Conservation (phyloP, 2,797 vertebrate species). For the Hapalemur alaotrensis region DNA sequence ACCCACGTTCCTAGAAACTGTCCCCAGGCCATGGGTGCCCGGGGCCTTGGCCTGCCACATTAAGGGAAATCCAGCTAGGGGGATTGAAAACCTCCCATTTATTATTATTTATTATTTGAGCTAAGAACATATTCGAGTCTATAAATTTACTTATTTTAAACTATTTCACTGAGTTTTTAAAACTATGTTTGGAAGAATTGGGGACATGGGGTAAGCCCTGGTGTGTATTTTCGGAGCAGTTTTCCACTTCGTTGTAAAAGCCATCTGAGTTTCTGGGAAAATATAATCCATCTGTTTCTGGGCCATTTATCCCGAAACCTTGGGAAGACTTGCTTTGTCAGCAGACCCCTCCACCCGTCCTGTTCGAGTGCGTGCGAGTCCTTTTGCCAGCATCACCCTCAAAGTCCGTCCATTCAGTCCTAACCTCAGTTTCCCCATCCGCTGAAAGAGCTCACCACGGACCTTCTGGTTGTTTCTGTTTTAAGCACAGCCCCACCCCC, state of each 20-base stretch:
- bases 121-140: background rate
- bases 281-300: constrained; percentile 38
- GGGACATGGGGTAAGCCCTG: background rate
- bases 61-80: background rate
- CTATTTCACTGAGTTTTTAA: too few relatives aligned
- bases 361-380: background rate
- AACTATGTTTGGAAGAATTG: background rate
- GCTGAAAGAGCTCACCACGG: background rate
- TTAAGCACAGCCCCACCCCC: background rate
- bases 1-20: background rate
- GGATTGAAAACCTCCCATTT: background rate
- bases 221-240: constrained; percentile 9
- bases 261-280: constrained; percentile 38
- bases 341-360: background rate
- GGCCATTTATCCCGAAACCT: background rate
- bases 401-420: background rate
- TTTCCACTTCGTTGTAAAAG: constrained; percentile 8
- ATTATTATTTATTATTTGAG: constrained; percentile 1
- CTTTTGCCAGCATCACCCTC: background rate
- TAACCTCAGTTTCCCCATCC: background rate
- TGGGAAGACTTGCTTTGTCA: background rate
- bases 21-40: background rate
- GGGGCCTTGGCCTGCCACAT: background rate
- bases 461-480: background rate
- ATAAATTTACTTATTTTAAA: background rate